Base-by-base conservation (phyloP, 2,113 vertebrate genomes). In the Pygoscelis antarcticus region DNA sequence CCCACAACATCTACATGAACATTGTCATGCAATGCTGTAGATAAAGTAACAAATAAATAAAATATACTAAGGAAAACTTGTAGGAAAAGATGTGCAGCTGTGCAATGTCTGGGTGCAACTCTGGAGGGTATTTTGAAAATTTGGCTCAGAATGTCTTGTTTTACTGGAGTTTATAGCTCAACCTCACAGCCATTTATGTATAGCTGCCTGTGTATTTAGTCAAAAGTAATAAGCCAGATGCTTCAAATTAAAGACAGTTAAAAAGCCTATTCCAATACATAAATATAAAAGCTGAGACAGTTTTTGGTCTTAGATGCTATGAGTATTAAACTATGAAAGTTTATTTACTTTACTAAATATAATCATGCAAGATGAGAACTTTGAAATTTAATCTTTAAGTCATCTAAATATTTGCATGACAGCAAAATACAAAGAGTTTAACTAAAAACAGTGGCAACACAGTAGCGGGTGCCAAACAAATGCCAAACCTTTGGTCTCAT, bases 401-500 rank as follows among this genome's bases (percentile, higher is more conserved):
- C 86, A 90, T 94, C 96, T 95, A 97, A 98, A 97, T 95, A 97
- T 97, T 97, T 97, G 91, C 86, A 94, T 58, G 81, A 91, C 71
- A 93, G 79, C 65, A 92, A 89, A 93, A 94, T 34, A 95, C 58
- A 96, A 92, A 95, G 54, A 81, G 55, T 70, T 89, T 69, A 87
- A 76, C 72, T 38, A n/a, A 87, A 91, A 93, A 52, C 75, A 76
- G 87, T 91, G 49, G 93, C 91, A 96, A 70, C 83, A 96, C 92
- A 94, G 97, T 91, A 97, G 97, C n/a, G 13, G 97, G 86, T 55
- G 7, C 36, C 36, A 36, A 36, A 36, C 46, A 96, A 95, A 76
- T 77, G 90, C 58, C 77, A 87, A 93, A 60, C 36, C 82, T 91
- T 88, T 88, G 38, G 29, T 76, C 16, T 75, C 54, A 68, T 64